Evolutionary conservation across 1,140 invertebrate species (phyloP), one percentile per base, ranked within the genome.

Genomic region (Neotoxoptera formosana): DNA sequence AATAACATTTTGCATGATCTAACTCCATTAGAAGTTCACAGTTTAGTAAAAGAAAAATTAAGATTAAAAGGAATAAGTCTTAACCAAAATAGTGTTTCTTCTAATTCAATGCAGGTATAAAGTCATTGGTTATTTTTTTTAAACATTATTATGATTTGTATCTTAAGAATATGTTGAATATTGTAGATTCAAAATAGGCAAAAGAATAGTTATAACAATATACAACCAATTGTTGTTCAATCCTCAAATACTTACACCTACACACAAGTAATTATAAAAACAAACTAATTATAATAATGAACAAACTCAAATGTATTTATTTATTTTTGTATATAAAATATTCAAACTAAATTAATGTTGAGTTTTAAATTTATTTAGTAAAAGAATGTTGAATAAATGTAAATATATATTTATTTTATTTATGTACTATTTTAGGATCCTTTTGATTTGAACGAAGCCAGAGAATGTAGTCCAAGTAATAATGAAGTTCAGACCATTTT

Each of bases 401-500:
- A 14, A 9, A 1, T 34, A 36, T 2, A 83, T 23, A 53, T 20
- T 6, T 34, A 36, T 53, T 56, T 41, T 83, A 21, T 36, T 20
- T 41, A 41, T 53, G 20, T 25, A 56, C 60, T 90, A 23, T 90
- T 90, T 90, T 45, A 90, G 89, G 30, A 90, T 20, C 7, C 53
- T 30, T 90, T 67, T 67, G 25, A 45, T 30, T 14, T 67, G 25
- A 17, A 41, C 8, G 14, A 90, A 67, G 41, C 17, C 96, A 51
- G 98, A 99, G 95, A 95, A 96, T 76, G 95, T 97, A 83, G 95
- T 99, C 21, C 97, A 97, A 93, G 97, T 98, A 90, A 98, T 97
- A 95, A 97, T 98, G 93, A 95, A 93, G n/a, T 93, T 94, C 93
- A 93, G 20, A 81, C 76, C 34, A 93, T 81, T 67, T 92, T 92